A percentile compares a stretch with the other conserved stretches of the same genome.
Evolutionary conservation across 2,797 vertebrate genomes (phyloP).

Genomic region (Masticophis lateralis): DNA sequence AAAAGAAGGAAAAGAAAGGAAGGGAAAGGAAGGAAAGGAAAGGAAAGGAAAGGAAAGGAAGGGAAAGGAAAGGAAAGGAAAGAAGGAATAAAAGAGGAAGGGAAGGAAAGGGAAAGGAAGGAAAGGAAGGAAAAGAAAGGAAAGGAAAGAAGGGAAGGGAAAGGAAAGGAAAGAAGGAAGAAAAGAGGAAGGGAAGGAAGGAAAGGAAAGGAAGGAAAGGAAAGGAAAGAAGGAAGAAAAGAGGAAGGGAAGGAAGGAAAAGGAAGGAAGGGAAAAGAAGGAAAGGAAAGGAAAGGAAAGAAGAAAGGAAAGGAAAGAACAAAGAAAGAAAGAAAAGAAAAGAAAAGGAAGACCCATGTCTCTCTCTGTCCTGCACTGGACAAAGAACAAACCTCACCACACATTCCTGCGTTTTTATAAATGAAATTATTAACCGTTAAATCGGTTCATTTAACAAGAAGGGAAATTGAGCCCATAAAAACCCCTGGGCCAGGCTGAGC

Average conservation of each 20-base stretch:
- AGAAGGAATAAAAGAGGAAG: no score
- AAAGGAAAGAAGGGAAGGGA: no score
- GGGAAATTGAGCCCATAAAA: background rate
- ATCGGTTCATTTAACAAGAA: background rate
- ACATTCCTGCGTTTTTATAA: background rate
- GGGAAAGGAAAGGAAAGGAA: no score
- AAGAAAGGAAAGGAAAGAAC: no score
- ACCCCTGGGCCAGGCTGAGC: background rate
- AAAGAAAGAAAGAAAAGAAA: rapidly evolving
- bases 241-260: no score
- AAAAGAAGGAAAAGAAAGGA: rapidly evolving
- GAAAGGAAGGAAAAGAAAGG: no score
- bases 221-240: no score
- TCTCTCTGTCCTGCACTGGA: background rate
- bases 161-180: no score
- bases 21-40: rapidly evolving
- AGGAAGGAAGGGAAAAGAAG: rapidly evolving
- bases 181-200: no score
- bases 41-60: no score
- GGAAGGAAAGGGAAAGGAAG: no score
- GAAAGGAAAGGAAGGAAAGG: no score
- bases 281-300: rapidly evolving
- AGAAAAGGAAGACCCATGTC: background rate
- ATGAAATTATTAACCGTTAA: background rate
- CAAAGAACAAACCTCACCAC: background rate